These are phyloP conservation scores for Brachymystax lenok DNA, from an alignment of 2,797 vertebrate genomes.

Conservation along the genomic window DNA sequence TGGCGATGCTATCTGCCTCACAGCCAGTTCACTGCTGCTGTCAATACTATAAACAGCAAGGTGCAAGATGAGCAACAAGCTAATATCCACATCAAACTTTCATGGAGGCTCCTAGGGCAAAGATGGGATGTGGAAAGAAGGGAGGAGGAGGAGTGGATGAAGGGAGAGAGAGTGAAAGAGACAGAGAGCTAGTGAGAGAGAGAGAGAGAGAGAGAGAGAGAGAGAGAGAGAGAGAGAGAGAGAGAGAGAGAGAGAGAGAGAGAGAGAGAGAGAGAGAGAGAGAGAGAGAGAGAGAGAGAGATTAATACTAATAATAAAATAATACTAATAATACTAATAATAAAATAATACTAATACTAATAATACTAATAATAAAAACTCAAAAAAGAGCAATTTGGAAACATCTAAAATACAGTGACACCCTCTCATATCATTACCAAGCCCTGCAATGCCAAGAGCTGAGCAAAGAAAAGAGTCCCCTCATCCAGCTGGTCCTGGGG, in stretches of 20 bases:
- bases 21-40: slow-evolving; percentile 86
- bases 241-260: not conserved
- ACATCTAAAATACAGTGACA: too few relatives aligned
- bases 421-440: too few relatives aligned
- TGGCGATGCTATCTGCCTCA: slow-evolving; percentile 81
- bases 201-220: not conserved
- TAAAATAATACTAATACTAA: too few relatives aligned
- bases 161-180: not conserved
- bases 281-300: slow-evolving; percentile 1
- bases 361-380: too few relatives aligned
- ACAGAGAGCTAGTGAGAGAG: not conserved
- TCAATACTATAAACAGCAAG: slow-evolving; percentile 96
- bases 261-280: not conserved
- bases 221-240: not conserved
- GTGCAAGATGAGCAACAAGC: slow-evolving; percentile 98
- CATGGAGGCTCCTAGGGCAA: slow-evolving; percentile 80
- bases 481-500: too few relatives aligned
- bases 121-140: slow-evolving; percentile 60
- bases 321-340: too few relatives aligned
- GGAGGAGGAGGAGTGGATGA: slow-evolving; percentile 59
- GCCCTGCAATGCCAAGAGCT: too few relatives aligned
- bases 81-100: slow-evolving; percentile 98
- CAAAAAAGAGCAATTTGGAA: too few relatives aligned
- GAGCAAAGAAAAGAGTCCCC: too few relatives aligned
- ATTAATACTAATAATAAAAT: too few relatives aligned